Percentiles rank a stretch among this genome's conserved stretches.
phyloP scores from a whole-genome alignment of 2,113 vertebrate species.

The Ophthalmolycus amberensis region DNA sequence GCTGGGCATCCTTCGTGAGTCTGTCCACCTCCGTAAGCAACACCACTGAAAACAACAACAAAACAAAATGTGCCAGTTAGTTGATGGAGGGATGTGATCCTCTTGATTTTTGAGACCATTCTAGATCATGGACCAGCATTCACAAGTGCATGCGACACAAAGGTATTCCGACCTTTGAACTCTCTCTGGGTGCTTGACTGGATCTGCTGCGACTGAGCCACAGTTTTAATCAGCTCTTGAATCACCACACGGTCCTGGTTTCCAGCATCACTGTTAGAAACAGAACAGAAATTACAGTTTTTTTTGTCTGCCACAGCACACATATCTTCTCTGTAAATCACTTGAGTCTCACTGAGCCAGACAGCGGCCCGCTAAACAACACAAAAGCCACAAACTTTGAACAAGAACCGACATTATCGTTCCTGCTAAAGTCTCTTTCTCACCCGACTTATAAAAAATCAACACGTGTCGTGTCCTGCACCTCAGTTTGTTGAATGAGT shows the following conservation, averaged over 20 bases:
- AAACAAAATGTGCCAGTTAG: background rate
- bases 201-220: constrained; percentile 97
- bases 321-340: background rate
- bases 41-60: constrained; percentile 85
- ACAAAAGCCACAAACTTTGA: background rate
- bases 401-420: background rate
- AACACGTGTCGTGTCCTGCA: background rate
- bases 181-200: constrained; percentile 95
- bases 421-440: background rate
- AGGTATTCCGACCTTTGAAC: constrained; percentile 90
- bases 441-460: background rate
- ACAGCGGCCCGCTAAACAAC: background rate
- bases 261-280: constrained; percentile 89
- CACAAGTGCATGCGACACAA: background rate
- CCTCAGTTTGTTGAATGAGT: too few relatives aligned
- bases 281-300: background rate
- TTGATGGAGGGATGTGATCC: background rate
- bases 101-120: background rate
- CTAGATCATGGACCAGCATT: background rate
- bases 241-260: constrained; percentile 96
- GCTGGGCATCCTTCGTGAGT: constrained; percentile 96
- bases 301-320: background rate
- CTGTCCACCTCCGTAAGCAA: constrained; percentile 96
- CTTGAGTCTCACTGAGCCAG: too few relatives aligned
- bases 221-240: constrained; percentile 96